A percentile compares a stretch with the other conserved stretches of the same genome.
These are phyloP conservation scores for Zaprionus davidi DNA, from an alignment of 1,140 invertebrate species.

Conservation along the genomic window DNA sequence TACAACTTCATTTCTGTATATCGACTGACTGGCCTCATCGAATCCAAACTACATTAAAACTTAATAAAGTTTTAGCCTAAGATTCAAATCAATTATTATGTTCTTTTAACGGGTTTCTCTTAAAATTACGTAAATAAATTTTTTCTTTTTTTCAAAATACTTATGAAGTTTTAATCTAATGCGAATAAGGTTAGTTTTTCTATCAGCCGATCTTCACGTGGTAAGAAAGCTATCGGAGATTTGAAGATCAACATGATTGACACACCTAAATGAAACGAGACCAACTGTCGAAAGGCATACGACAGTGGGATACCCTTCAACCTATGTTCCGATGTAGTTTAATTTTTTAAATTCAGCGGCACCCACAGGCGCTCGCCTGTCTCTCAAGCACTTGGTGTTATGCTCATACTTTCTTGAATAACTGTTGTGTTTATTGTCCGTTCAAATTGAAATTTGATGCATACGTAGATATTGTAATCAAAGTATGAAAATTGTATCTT, in stretches of 20 bases:
- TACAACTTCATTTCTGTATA: neutral
- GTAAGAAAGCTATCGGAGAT: neutral
- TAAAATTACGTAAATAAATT: neutral
- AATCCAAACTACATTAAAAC: neutral
- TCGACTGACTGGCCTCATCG: slow-evolving; percentile 17
- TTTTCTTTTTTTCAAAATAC: neutral
- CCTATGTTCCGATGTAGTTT: too few relatives aligned
- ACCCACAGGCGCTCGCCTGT: too few relatives aligned
- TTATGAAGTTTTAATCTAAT: neutral
- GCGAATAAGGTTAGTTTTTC: neutral
- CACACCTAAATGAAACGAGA: too few relatives aligned
- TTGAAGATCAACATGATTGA: neutral
- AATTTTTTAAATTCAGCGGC: too few relatives aligned
- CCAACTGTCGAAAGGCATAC: too few relatives aligned
- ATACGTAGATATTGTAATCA: too few relatives aligned
- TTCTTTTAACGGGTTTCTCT: neutral
- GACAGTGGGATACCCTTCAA: too few relatives aligned
- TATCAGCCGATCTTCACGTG: neutral
- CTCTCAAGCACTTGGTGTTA: too few relatives aligned
- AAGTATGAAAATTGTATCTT: too few relatives aligned
- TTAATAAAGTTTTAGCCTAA: neutral
- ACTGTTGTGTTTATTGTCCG: too few relatives aligned
- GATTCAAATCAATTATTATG: neutral
- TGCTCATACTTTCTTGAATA: too few relatives aligned
- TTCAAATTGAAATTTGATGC: too few relatives aligned